These are phyloP conservation scores for Himalopsyche anomala DNA, from an alignment of 2,888 invertebrate species.

Conservation along the genomic window DNA sequence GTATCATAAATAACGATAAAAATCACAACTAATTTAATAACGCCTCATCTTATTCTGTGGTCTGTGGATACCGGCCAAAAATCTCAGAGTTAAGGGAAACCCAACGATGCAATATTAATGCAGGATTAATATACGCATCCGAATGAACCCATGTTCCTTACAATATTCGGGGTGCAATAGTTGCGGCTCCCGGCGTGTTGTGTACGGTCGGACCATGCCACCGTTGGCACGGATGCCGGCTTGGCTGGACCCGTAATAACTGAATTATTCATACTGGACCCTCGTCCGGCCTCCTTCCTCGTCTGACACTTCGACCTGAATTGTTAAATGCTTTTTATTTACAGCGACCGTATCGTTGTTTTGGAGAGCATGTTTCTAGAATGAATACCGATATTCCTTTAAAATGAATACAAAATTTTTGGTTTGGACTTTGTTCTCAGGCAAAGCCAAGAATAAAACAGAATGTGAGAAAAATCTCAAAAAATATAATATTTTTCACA, in stretches of 20 bases:
- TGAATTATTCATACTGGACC: conserved; percentile 65
- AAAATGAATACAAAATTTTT: neutral
- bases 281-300: conserved; percentile 57
- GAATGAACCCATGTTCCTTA: neutral
- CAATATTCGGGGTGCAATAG: conserved; percentile 23
- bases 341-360: conserved; percentile 62
- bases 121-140: conserved; percentile 34
- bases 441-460: too few relatives aligned
- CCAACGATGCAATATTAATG: conserved; percentile 6
- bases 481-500: too few relatives aligned
- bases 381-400: conserved; percentile 19
- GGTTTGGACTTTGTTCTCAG: too few relatives aligned
- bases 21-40: too few relatives aligned
- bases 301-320: conserved; percentile 64
- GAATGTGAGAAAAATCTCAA: too few relatives aligned
- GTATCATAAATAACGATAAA: too few relatives aligned
- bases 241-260: conserved; percentile 23
- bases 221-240: conserved; percentile 7
- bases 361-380: conserved; percentile 33
- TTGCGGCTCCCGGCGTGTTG: conserved; percentile 12
- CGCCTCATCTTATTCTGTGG: too few relatives aligned
- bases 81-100: conserved; percentile 25
- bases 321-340: conserved; percentile 66
- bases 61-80: neutral
- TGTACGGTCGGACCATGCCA: neutral